phyloP scores from a whole-genome alignment of 2,888 invertebrate genomes.

The Ethmia dodecea region DNA sequence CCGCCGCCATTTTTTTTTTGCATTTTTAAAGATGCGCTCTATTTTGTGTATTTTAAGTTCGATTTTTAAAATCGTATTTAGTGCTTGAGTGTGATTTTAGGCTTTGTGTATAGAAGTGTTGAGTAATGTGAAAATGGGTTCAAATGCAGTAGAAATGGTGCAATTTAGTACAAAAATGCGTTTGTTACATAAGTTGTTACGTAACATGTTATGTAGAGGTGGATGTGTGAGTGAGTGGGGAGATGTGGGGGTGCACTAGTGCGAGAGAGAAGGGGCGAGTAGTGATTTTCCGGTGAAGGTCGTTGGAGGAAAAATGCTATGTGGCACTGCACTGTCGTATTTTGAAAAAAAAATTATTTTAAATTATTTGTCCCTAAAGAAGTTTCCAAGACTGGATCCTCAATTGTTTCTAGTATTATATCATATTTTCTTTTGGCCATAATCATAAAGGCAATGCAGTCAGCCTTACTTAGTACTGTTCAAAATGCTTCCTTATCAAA shows the following conservation, averaged over 20 bases:
- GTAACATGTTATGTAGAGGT: conserved; percentile 21
- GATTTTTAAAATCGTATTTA: not conserved
- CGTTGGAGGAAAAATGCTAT: conserved; percentile 19
- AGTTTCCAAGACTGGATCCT: too few species aligned
- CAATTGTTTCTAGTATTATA: too few species aligned
- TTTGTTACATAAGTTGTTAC: conserved; percentile 23
- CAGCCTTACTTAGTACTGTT: too few species aligned
- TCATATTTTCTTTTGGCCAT: too few species aligned
- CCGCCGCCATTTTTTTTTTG: conserved; percentile 35
- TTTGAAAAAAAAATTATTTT: too few species aligned
- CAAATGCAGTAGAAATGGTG: not conserved
- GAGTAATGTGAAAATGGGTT: not conserved
- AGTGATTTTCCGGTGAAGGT: conserved; percentile 34
- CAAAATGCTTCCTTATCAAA: too few species aligned
- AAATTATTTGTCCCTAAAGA: too few species aligned
- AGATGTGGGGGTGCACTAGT: conserved; percentile 20
- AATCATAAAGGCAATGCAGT: too few species aligned
- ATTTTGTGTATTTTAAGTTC: conserved; percentile 10
- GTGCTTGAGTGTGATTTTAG: not conserved
- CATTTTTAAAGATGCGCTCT: conserved; percentile 23
- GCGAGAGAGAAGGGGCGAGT: conserved; percentile 26
- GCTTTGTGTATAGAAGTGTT: not conserved
- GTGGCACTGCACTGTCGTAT: too few species aligned
- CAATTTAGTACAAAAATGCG: not conserved
- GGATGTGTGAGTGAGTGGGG: conserved; percentile 26